Evolutionary conservation across 2,888 invertebrate genomes (phyloP), one percentile per base, ranked within the genome.

Genomic region (Epistrophe eligans): DNA sequence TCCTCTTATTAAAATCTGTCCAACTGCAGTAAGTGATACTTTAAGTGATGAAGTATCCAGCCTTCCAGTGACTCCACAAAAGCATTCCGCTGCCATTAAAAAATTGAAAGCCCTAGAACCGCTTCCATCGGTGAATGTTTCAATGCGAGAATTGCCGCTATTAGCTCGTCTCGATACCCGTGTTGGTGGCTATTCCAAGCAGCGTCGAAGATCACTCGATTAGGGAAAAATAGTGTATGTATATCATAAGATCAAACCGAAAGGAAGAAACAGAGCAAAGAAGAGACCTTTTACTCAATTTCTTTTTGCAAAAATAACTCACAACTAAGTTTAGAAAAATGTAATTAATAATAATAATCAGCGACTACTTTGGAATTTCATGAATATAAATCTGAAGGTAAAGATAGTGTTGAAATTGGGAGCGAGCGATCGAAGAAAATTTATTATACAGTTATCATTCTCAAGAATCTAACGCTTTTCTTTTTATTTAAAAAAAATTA

Each of bases 81-180:
- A 92, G 84, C 89, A 88, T 64, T 84, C 88, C 19, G 89, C 88
- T 55, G 89, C 91, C 35, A 90, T 93, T 11, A 93, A 92, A 84
- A 92, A 91, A 83, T 89, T 93, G 70, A 90, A 91, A 52, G 92
- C 91, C 84, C 89, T 92, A 24, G 93, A 91, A 38, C 93, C 93
- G 17, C 89, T 93, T 89, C 93, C 93, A 43, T 90, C 91, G 71
- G 91, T 91, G 3, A 93, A 93, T 89, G 93, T 93, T 50, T 93
- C 93, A 58, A 93, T 93, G 92, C 91, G 92, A 45, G 92, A 93
- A 88, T 81, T 93, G 72, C 93, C 93, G 19, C 83, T 93, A 58
- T 89, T 93, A 58, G 92, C 92, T 74, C 91, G 92, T 38, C 90
- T 93, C 17, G 91, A 91, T 80, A 90, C 90, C 38, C 74, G 80